These are phyloP conservation scores for Edolisoma coerulescens DNA, from an alignment of 2,113 vertebrate species.

Conservation along the genomic window DNA sequence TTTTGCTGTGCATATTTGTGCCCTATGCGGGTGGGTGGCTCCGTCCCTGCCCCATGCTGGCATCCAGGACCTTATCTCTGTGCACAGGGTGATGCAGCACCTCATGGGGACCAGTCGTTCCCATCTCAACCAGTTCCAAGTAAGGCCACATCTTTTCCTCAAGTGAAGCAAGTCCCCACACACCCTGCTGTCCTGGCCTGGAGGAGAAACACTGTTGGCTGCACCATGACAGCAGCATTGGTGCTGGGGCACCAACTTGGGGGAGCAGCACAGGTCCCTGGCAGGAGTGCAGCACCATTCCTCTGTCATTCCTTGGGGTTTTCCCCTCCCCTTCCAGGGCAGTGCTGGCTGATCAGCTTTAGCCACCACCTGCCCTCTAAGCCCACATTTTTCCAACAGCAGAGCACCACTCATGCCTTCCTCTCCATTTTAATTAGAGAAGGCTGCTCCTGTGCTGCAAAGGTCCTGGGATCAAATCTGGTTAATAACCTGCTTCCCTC, in stretches of 20 bases:
- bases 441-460: neutral
- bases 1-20: neutral
- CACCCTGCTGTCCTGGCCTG: accelerated
- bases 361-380: neutral
- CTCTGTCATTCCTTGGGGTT: neutral
- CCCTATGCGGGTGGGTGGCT: accelerated
- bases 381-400: neutral
- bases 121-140: neutral
- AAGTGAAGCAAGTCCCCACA: accelerated
- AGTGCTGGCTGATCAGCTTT: neutral
- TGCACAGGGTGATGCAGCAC: neutral
- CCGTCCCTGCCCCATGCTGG: accelerated
- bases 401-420: neutral
- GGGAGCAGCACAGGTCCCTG: too few relatives aligned
- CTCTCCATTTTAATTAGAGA: neutral
- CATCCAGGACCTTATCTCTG: neutral
- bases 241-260: accelerated
- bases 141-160: neutral
- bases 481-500: neutral
- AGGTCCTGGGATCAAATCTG: conserved; percentile 36
- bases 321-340: neutral
- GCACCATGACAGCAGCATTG: accelerated
- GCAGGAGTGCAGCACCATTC: neutral
- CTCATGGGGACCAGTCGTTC: neutral
- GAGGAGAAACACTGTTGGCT: neutral